Conservation (phyloP, 1,140 invertebrate genomes). For the Drosophila nigromelanica region DNA sequence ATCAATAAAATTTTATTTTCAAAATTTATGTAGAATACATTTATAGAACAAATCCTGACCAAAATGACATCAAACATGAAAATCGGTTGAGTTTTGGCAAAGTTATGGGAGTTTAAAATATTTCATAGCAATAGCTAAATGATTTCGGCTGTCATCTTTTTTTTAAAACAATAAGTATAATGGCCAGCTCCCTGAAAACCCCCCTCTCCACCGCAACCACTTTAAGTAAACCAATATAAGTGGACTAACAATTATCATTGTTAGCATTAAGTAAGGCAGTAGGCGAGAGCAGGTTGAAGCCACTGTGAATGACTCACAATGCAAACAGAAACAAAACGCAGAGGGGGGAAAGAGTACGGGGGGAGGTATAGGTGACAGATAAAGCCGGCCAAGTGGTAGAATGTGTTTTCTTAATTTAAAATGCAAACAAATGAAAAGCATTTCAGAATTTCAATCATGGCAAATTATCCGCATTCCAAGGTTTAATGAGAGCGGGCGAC, state of each 20-base stretch:
- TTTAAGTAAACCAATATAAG: background rate
- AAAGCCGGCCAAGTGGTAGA: slow-evolving; percentile 20
- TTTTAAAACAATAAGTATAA: background rate
- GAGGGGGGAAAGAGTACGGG: background rate
- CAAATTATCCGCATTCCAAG: slow-evolving; percentile 75
- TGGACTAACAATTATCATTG: slow-evolving; percentile 28
- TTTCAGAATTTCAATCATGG: slow-evolving; percentile 76
- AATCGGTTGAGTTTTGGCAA: too few relatives aligned
- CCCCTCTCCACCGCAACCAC: background rate
- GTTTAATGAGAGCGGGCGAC: slow-evolving; percentile 60
- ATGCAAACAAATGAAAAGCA: slow-evolving; percentile 76
- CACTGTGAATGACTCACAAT: slow-evolving; percentile 15
- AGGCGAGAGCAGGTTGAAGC: slow-evolving; percentile 34
- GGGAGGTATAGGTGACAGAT: slow-evolving; percentile 8
- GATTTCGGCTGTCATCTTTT: too few relatives aligned
- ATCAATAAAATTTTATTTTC: too few relatives aligned
- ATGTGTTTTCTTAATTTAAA: slow-evolving; percentile 57
- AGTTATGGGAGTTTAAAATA: too few relatives aligned
- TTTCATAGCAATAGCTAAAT: too few relatives aligned
- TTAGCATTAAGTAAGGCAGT: slow-evolving; percentile 42
- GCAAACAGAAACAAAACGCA: background rate
- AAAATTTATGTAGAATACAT: too few relatives aligned
- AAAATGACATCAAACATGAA: too few relatives aligned
- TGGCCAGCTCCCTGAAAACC: slow-evolving; percentile 2
- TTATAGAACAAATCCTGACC: too few relatives aligned